Evolutionary conservation across 23 tunicate species (phyloP).

Genomic region (Oikopleura dioica): DNA sequence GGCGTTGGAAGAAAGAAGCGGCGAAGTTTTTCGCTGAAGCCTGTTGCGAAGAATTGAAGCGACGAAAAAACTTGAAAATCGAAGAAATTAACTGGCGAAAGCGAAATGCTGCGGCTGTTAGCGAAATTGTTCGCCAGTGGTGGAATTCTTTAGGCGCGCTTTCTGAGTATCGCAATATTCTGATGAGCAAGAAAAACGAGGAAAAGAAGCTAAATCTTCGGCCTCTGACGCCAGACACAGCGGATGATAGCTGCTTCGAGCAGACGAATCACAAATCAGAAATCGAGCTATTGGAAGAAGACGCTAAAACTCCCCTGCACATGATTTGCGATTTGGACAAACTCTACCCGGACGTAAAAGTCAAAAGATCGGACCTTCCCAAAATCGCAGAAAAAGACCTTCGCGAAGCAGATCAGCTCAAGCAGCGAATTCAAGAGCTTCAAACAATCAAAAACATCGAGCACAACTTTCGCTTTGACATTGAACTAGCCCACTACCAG

Average conservation of each 20-base stretch:
- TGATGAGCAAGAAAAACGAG: not conserved
- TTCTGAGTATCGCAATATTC: not conserved
- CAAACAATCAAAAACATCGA: not conserved
- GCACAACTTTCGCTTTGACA: not conserved
- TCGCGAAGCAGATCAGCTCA: not conserved
- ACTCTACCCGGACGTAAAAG: conserved; percentile 18
- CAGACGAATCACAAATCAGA: not conserved
- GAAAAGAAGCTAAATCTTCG: not conserved
- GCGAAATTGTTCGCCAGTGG: not conserved
- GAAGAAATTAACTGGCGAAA: not conserved
- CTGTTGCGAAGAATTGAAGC: not conserved
- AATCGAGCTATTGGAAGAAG: not conserved
- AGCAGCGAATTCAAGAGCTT: not conserved
- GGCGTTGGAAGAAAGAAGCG: conserved; percentile 71
- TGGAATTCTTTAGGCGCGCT: not conserved
- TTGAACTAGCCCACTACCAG: not conserved
- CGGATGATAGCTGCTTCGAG: not conserved
- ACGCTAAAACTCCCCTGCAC: not conserved
- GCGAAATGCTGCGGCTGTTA: not conserved
- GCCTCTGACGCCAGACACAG: not conserved
- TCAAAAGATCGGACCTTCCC: conserved; percentile 35
- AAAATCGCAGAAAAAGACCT: conserved; percentile 16
- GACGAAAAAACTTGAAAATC: not conserved
- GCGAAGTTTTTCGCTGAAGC: conserved; percentile 19
- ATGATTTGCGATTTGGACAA: not conserved